These are phyloP conservation scores for Dasyornis broadbenti DNA, from an alignment of 2,113 vertebrate species.

Conservation along the genomic window DNA sequence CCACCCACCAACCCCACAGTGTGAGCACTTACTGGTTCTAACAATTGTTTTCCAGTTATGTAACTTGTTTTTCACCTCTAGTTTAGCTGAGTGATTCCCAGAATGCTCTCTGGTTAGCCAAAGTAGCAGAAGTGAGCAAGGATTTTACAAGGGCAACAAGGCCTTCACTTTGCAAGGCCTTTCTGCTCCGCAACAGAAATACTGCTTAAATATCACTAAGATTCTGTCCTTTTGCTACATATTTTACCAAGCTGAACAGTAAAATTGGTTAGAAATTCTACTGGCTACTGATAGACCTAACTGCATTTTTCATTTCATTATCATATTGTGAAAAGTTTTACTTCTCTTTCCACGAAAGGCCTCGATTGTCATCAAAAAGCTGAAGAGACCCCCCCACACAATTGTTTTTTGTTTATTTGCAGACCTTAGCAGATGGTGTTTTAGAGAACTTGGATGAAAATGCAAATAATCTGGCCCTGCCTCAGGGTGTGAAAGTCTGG, in stretches of 20 bases:
- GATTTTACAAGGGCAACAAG: too few relatives aligned
- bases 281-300: not conserved
- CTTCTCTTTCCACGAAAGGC: not conserved
- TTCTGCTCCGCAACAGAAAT: too few relatives aligned
- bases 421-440: not conserved
- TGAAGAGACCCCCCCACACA: not conserved
- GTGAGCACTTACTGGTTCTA: too few relatives aligned
- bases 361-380: accelerated
- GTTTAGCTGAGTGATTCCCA: too few relatives aligned
- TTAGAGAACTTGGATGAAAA: not conserved
- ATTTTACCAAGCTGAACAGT: not conserved
- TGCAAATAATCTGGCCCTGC: not conserved
- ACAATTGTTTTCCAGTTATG: too few relatives aligned
- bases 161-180: too few relatives aligned
- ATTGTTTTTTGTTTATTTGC: not conserved
- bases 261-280: not conserved
- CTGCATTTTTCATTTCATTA: not conserved
- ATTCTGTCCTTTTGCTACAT: not conserved
- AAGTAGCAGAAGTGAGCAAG: too few relatives aligned
- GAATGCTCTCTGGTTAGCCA: too few relatives aligned
- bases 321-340: not conserved
- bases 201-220: not conserved
- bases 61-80: too few relatives aligned
- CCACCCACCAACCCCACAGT: too few relatives aligned
- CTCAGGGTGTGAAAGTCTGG: not conserved